These are phyloP conservation scores for Enteromius fasciolatus DNA, from an alignment of 2,797 vertebrate species.

Conservation along the genomic window DNA sequence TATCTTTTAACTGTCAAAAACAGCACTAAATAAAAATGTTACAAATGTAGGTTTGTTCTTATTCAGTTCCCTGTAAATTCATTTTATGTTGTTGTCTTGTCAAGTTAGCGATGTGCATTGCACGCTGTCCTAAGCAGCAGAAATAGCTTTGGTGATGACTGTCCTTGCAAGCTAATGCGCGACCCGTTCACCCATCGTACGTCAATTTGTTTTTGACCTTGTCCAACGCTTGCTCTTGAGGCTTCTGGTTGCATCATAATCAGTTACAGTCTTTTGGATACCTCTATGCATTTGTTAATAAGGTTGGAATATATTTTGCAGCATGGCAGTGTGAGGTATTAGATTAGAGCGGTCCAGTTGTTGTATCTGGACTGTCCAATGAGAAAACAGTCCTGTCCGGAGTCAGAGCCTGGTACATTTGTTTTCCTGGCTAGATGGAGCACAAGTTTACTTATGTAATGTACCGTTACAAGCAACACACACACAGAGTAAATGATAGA, in stretches of 20 bases:
- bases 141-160: slow-evolving; percentile 17
- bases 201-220: slow-evolving; percentile 26
- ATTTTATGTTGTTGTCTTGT: slow-evolving; percentile 15
- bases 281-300: slow-evolving; percentile 63
- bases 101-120: neutral
- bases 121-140: neutral
- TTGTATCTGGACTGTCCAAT: neutral
- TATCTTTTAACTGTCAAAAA: slow-evolving; percentile 9
- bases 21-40: slow-evolving; percentile 4
- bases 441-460: slow-evolving; percentile 48
- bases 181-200: neutral
- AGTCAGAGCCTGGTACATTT: slow-evolving; percentile 33
- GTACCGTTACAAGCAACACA: slow-evolving; percentile 23
- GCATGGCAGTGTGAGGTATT: slow-evolving; percentile 5
- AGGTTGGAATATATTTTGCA: slow-evolving; percentile 26
- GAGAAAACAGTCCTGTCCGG: slow-evolving; percentile 13
- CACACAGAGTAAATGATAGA: slow-evolving; percentile 62
- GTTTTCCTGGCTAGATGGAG: slow-evolving; percentile 21
- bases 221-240: slow-evolving; percentile 30
- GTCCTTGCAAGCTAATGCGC: slow-evolving; percentile 27
- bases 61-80: neutral
- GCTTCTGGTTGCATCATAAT: slow-evolving; percentile 36
- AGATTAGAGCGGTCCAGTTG: neutral
- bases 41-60: neutral
- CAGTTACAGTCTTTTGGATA: slow-evolving; percentile 34